Evolutionary conservation across 2,113 vertebrate species (phyloP).

Genomic region (Albula glossodonta): DNA sequence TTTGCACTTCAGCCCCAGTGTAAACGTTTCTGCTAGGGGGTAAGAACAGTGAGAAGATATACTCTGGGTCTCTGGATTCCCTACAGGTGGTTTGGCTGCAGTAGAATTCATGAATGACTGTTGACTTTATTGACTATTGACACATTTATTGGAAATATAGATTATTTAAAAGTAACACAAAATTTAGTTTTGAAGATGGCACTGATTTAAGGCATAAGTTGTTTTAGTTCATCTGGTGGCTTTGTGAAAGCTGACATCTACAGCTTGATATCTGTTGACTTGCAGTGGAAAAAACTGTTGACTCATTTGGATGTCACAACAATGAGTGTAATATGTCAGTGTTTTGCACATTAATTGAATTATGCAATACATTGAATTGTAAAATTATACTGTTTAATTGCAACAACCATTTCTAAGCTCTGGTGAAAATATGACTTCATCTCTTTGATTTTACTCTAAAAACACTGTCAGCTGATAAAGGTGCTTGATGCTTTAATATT

Average conservation of each 20-base stretch:
- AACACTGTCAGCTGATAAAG: too few relatives aligned
- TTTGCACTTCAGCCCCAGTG: neutral
- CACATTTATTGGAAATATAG: neutral
- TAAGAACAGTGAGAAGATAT: neutral
- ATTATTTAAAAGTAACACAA: neutral
- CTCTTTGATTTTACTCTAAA: too few relatives aligned
- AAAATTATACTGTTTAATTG: neutral
- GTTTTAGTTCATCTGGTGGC: neutral
- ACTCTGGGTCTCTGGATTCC: neutral
- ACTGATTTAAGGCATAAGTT: neutral
- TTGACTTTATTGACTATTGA: neutral
- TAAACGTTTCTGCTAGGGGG: conserved; percentile 8
- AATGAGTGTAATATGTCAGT: neutral
- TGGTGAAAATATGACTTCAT: neutral
- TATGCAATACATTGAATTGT: neutral
- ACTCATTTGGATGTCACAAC: neutral
- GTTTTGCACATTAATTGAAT: neutral
- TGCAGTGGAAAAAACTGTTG: neutral
- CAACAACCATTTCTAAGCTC: neutral
- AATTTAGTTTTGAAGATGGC: neutral
- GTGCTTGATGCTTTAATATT: too few relatives aligned
- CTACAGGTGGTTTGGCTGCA: neutral
- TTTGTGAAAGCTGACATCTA: neutral
- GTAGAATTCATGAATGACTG: neutral
- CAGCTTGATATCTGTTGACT: neutral